phyloP scores from a whole-genome alignment of 2,888 invertebrate species.

The Ditylenchus weischeri region DNA sequence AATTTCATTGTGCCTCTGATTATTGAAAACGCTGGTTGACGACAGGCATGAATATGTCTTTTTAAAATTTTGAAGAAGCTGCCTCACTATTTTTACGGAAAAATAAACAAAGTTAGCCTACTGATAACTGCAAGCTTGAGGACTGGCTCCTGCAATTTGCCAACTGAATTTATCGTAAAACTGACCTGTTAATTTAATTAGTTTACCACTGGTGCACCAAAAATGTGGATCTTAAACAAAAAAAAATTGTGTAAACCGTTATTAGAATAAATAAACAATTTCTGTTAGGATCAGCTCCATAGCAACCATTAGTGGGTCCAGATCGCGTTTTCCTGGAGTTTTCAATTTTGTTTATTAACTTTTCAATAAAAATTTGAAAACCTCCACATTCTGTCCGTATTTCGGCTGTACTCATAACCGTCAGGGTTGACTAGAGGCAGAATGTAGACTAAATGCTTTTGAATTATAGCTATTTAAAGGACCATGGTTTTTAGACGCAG shows the following conservation, averaged over 20 bases:
- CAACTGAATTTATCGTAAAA: slow-evolving; percentile 10
- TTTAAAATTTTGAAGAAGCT: too few species aligned
- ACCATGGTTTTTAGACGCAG: too few species aligned
- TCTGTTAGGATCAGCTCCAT: slow-evolving; percentile 49
- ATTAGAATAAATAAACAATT: slow-evolving; percentile 48
- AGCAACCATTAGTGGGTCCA: slow-evolving; percentile 24
- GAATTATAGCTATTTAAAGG: too few species aligned
- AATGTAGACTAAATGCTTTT: slow-evolving; percentile 31
- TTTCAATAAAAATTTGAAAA: too few species aligned
- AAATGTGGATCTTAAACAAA: not conserved
- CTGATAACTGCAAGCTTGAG: too few species aligned
- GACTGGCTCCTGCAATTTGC: too few species aligned
- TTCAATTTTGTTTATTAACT: slow-evolving; percentile 21
- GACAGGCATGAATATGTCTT: too few species aligned
- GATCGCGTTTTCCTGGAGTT: slow-evolving; percentile 52
- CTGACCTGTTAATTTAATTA: not conserved
- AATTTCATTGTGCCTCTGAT: too few species aligned
- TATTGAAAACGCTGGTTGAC: too few species aligned
- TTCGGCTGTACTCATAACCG: slow-evolving; percentile 50
- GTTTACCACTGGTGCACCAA: slow-evolving; percentile 1
- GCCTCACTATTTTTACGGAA: too few species aligned
- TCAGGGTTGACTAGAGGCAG: slow-evolving; percentile 51
- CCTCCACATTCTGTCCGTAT: slow-evolving; percentile 47
- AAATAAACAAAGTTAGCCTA: too few species aligned
- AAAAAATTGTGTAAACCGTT: slow-evolving; percentile 11